Base-by-base conservation (phyloP, 1,140 invertebrate species). In the Procambarus virginalis region DNA sequence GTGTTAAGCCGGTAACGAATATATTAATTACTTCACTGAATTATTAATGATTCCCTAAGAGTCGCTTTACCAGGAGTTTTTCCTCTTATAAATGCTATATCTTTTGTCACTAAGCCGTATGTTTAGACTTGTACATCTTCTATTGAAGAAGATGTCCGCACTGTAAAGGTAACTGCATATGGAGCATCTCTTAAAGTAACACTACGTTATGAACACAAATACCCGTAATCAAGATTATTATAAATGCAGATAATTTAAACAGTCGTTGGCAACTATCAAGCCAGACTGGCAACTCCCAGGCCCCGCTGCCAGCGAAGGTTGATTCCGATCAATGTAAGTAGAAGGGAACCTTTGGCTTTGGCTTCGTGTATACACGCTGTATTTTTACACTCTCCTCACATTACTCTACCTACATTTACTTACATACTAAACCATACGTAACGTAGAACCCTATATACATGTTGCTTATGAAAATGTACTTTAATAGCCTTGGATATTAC, bases 211-310 rank as follows among this genome's bases (percentile, higher is more conserved):
- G 80, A 89, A 78, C 81, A 89, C 68, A 78, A 78, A 84, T 78
- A 84, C 82, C 82, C 81, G 82, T 84, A 83, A 89, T 89, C 82
- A 89, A 64, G 46, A 84, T 84, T 89, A 89, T 89, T 89, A 89
- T 89, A 89, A 89, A 89, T 83, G 75, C 70, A 82, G 87, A 89
- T 89, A 89, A 89, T 84, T 89, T 89, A 89, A 89, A 89, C 87
- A 89, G 58, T 78, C 51, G 81, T 64, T 84, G 87, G 87, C 87
- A 89, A 89, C 87, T 83, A 60, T 76, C 45, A 17, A 20, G 55
- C 68, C 81, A 45, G 70, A 89, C 81, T 84, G 87, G 87, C 87
- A 89, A 89, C 87, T 83, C 87, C 6, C 84, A 22, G 49, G 68
- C 75, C 87, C 80, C 82, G 81, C 87, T 89, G 87, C 87, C 87